A percentile compares a stretch with the other conserved stretches of the same genome.
Conservation (phyloP, 1,140 invertebrate genomes). For the Cydia fagiglandana region DNA sequence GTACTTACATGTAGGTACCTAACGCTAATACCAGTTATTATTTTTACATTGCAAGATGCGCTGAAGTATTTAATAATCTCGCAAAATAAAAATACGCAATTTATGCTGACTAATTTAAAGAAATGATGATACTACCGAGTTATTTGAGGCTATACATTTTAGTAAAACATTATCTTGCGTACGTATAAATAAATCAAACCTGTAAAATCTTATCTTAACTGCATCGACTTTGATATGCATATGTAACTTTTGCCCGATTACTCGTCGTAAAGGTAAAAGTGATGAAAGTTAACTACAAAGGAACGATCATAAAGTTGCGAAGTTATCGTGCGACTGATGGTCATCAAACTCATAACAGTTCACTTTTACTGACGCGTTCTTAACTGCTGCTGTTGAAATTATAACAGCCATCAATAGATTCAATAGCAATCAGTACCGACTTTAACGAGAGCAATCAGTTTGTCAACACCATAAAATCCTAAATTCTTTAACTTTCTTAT, state of each 20-base stretch:
- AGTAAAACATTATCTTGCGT: not conserved
- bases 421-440: not conserved
- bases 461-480: not conserved
- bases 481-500: not conserved
- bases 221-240: not conserved
- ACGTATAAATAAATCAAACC: not conserved
- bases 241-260: not conserved
- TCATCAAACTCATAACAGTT: not conserved
- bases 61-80: too few relatives aligned
- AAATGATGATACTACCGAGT: too few relatives aligned
- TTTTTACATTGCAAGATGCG: too few relatives aligned
- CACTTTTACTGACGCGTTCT: not conserved
- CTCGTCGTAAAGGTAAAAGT: constrained; percentile 6
- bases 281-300: constrained; percentile 1
- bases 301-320: not conserved
- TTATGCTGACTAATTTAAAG: too few relatives aligned
- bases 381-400: not conserved
- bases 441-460: not conserved
- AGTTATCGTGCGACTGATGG: not conserved
- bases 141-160: not conserved
- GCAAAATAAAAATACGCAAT: too few relatives aligned
- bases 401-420: not conserved
- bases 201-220: not conserved
- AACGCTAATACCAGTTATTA: too few relatives aligned
- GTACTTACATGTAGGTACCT: too few relatives aligned